These are phyloP conservation scores for Rhinichthys klamathensis DNA, from an alignment of 2,113 vertebrate genomes.

Conservation along the genomic window DNA sequence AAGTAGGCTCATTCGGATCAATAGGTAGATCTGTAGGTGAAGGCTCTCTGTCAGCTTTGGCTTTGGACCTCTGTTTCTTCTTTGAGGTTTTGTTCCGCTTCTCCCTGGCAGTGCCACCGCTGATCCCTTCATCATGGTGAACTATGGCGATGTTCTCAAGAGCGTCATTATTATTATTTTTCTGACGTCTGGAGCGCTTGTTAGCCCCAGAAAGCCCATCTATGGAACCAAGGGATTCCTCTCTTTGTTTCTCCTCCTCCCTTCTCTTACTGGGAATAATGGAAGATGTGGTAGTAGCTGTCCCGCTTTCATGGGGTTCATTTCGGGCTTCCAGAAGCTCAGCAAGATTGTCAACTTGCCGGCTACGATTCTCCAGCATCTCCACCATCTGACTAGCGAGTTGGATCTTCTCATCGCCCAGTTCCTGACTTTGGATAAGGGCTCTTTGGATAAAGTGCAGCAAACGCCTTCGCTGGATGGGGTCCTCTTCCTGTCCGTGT, in stretches of 20 bases:
- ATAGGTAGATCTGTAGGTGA: conserved; percentile 94
- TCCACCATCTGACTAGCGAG: conserved; percentile 97
- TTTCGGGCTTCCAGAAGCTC: conserved; percentile 87
- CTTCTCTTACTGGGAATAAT: conserved; percentile 68
- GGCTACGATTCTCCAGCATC: conserved; percentile 89
- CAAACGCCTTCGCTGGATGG: conserved; percentile 82
- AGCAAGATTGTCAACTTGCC: conserved; percentile 91
- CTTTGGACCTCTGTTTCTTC: conserved; percentile 95
- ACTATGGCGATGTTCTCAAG: conserved; percentile 85
- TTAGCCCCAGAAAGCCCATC: conserved; percentile 82
- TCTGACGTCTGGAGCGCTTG: conserved; percentile 89
- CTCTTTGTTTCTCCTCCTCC: conserved; percentile 81
- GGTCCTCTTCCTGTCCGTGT: conserved; percentile 85
- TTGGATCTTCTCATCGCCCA: conserved; percentile 96
- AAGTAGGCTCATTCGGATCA: conserved; percentile 94
- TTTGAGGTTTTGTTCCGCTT: conserved; percentile 93
- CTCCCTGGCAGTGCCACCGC: conserved; percentile 85
- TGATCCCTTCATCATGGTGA: conserved; percentile 80
- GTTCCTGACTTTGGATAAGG: conserved; percentile 92
- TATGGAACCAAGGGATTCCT: conserved; percentile 76
- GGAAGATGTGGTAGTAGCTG: conserved; percentile 50
- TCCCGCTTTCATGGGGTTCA: conserved; percentile 80
- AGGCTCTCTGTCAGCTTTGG: conserved; percentile 91
- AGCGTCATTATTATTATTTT: conserved; percentile 84
- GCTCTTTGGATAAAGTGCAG: conserved; percentile 90